A percentile compares a stretch with the other conserved stretches of the same genome.
Evolutionary conservation across 2,113 vertebrate species (phyloP).

Genomic region (Thamnaconus septentrionalis): DNA sequence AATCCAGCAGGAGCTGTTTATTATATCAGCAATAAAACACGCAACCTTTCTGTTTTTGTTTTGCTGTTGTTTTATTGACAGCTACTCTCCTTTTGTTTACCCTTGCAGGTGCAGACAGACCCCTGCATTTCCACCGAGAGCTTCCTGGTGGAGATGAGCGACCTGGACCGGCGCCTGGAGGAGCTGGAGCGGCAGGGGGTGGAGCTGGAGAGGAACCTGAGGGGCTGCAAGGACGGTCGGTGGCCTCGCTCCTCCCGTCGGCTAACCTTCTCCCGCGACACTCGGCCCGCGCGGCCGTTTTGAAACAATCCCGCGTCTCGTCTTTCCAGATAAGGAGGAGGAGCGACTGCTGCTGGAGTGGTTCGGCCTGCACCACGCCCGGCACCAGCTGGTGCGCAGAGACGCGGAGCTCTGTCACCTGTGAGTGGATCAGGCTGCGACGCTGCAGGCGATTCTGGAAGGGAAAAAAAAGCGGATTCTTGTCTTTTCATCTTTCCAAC

Average conservation of each 20-base stretch:
- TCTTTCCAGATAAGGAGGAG: constrained; percentile 79
- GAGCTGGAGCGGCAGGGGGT: constrained; percentile 84
- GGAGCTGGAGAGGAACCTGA: constrained; percentile 83
- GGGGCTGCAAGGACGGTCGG: constrained; percentile 76
- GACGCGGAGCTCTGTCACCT: constrained; percentile 88
- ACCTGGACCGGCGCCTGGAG: constrained; percentile 82
- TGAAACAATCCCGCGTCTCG: not conserved
- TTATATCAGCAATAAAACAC: too few species aligned
- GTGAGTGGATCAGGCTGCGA: constrained; percentile 74
- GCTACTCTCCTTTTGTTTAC: not conserved
- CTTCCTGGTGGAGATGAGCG: constrained; percentile 81
- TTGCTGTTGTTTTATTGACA: not conserved
- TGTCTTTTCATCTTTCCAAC: too few species aligned
- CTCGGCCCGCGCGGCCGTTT: not conserved
- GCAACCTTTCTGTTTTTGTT: too few species aligned
- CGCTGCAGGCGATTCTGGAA: not conserved
- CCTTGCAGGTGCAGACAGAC: constrained; percentile 85
- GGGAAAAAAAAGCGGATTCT: not conserved
- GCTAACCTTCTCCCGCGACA: not conserved
- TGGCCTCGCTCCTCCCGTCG: not conserved
- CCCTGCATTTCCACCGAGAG: constrained; percentile 78
- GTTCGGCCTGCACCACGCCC: constrained; percentile 89
- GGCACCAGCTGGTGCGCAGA: constrained; percentile 81
- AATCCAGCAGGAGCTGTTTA: too few species aligned
- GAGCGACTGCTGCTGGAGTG: constrained; percentile 86